Base-by-base conservation (phyloP, 2,888 invertebrate genomes). In the Ferdinandea cuprea region DNA sequence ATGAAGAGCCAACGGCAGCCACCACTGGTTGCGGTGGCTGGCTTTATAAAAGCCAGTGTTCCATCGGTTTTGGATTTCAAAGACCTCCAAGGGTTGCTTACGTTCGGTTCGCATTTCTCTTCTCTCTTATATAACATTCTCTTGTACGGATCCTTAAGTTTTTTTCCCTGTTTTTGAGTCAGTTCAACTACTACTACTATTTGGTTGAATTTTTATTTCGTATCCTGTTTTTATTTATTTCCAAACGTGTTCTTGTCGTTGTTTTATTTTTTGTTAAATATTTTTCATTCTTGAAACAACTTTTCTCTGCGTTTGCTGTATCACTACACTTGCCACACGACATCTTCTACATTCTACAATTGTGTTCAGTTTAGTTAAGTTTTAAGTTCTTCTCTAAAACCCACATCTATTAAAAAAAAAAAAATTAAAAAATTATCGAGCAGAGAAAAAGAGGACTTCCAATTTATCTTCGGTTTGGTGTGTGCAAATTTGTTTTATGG, bases 81-180 rank as follows among this genome's bases (percentile, higher is more conserved):
- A 91, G 90, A 90, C 91, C 90, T 91, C 89, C 90, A 91, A 91
- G 90, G 91, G 90, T 91, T 91, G 90, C 89, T 90, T 90, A 89
- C 89, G 90, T 91, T 90, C 91, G 91, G 91, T 91, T 91, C 91
- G 91, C 90, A 91, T 90, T 91, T 91, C 90, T 91, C 89, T 90
- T 90, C 90, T 91, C 90, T 91, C 90, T 90, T 91, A 90, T 89
- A 90, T 89, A 90, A 90, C 88, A 90, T 90, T 88, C 88, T 88
- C 88, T 89, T 88, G 88, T 88, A 88, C 88, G 88, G 88, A 88
- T 88, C 87, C 87, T 88, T 88, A 86, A 88, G 88, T 88, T 90
- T 89, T 87, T 89, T 88, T 87, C 89, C 88, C 89, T 86, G 77
- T 77, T 83, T 83, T 83, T 77, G 77, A 76, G 83, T 83, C 80